Evolutionary conservation across 2,888 invertebrate genomes (phyloP), one percentile per base, ranked within the genome.

Genomic region (Drosophila acutilabella): DNA sequence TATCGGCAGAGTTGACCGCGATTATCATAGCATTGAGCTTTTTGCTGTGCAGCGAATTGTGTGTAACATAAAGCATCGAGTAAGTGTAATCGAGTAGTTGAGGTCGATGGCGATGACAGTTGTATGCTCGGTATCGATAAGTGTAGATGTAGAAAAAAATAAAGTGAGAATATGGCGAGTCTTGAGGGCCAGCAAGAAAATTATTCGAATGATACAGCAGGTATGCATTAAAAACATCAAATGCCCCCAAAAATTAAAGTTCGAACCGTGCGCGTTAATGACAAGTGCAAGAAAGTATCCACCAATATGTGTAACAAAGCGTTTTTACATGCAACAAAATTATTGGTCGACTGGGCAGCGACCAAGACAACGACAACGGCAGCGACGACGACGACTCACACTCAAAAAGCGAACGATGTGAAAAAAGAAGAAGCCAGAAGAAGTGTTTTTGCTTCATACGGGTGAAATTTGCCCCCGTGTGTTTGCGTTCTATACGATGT

Each of bases 121-220:
- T 66, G 61, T 66, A 41, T 66, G 67, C 72, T 67, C 68, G 50
- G 67, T 75, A 77, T 75, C 78, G 78, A 75, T 78, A 78, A 70
- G 70, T 65, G 79, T 78, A 76, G 79, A 76, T 78, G 79, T 74
- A 76, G 76, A 76, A 76, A 75, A 75, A 78, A 74, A 78, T 76
- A 78, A 78, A 74, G 79, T 76, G 76, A 76, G 92, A 92, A 92
- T 92, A 93, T 92, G 92, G 92, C 92, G 92, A 92, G 92, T 92
- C 89, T 93, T 91, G 93, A 91, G 90, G 92, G 92, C 88, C 92
- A 92, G 90, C 91, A 92, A 89, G 90, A 92, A 91, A 92, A 91
- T 92, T 90, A 88, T 88, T 85, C 90, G 86, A 92, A 91, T 90
- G 91, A 90, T 87, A 85, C 85, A 89, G 86, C 91, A 92, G 92